Evolutionary conservation across 2,797 vertebrate species (phyloP), one percentile per base, ranked within the genome.

Genomic region (Notamacropus eugenii): DNA sequence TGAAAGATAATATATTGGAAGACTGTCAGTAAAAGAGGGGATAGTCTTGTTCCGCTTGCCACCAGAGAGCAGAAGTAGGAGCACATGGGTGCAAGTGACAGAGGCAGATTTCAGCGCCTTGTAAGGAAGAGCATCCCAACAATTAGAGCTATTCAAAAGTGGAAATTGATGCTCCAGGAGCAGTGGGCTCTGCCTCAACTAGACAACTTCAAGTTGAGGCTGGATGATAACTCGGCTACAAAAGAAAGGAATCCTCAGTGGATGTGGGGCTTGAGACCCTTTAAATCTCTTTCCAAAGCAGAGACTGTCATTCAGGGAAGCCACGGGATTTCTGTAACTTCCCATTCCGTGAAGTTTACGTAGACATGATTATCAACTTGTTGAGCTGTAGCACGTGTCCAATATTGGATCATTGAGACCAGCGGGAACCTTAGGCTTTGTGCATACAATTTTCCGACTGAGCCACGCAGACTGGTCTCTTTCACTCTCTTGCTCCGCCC

Each of bases 391-490:
- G 67, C 67, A 74, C 67, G n/a, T 74, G 40, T 87, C 27, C 74
- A 87, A 46, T 22, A 82, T 40, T 82, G 40, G 67, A n/a, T n/a
- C 67, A 40, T 50, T 46, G 74, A 87, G 74, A 46, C 22, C 27
- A 46, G 22, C 2, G 40, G n/a, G 40, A 87, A 87, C 9, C 3
- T 87, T 46, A 11, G 40, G 40, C 8, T 87, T 24, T 1, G 67
- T 3, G 67, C 74, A 1, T 27, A 46, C 74, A 46, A 87, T 46
- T 87, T 87, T 87, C 74, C 46, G 74, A 87, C 74, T 10, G 8
- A 27, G 40, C 40, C 74, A 97, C 97, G 97, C 98, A 97, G 96
- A 82, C 56, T 96, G 94, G 91, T 1, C 14, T 92, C 96, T 94
- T 96, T 95, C 96, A 27, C 54, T 56, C 52, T 93, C 97, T 95